Percentiles rank a stretch among this genome's conserved stretches.
These are phyloP conservation scores for Eupithecia vulgata DNA, from an alignment of 2,888 invertebrate genomes.

Conservation along the genomic window DNA sequence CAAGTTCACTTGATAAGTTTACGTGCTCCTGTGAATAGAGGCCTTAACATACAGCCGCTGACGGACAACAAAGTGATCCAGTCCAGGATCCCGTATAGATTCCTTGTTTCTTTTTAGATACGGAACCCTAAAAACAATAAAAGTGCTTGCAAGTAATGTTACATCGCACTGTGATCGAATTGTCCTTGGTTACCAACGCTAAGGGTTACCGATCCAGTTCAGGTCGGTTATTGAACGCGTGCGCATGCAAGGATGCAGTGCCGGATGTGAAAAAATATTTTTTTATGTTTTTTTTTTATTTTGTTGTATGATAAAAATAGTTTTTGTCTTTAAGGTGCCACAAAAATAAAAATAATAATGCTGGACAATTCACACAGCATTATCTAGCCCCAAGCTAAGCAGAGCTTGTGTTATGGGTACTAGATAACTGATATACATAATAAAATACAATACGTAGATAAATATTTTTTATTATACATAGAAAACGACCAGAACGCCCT, in stretches of 20 bases:
- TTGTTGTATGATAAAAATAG: background rate
- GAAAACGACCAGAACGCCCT: no score
- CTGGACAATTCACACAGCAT: no score
- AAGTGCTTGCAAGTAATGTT: background rate
- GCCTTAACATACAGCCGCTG: no score
- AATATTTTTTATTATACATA: no score
- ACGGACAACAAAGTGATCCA: background rate
- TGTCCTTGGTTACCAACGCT: slow-evolving; percentile 5
- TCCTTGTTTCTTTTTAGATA: background rate
- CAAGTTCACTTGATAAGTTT: no score
- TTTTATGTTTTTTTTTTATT: background rate
- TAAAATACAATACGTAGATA: no score
- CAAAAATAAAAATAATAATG: no score
- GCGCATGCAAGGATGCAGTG: background rate
- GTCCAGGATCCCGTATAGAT: background rate
- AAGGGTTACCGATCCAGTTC: slow-evolving; percentile 3
- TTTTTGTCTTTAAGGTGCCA: background rate
- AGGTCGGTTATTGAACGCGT: slow-evolving; percentile 9
- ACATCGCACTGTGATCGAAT: background rate
- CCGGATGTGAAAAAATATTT: background rate
- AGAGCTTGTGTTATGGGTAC: no score
- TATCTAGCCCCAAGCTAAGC: no score
- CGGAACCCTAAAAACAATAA: background rate
- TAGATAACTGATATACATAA: no score
- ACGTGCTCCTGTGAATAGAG: background rate